Percentiles rank a stretch among this genome's conserved stretches.
Conservation (phyloP, 2,113 vertebrate species). For the Rhizomys pruinosus region DNA sequence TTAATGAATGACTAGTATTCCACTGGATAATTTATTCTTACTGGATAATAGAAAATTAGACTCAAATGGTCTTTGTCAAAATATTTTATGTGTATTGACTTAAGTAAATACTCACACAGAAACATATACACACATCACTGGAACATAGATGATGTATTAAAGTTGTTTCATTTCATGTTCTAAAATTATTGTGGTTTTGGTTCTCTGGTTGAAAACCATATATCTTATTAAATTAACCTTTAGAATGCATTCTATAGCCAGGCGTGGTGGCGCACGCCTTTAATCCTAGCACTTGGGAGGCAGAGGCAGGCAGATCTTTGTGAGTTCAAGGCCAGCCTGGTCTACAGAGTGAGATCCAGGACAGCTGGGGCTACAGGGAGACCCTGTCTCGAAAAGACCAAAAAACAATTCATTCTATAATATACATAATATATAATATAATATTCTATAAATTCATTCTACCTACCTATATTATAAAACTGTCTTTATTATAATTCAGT, state of each 20-base stretch:
- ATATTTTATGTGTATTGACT: slow-evolving; percentile 13
- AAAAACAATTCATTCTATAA: no score
- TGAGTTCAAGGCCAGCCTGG: no score
- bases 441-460: no score
- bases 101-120: background rate
- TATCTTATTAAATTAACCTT: background rate
- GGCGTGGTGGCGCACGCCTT: no score
- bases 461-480: background rate
- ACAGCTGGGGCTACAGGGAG: no score
- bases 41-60: background rate
- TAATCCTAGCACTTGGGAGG: no score
- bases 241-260: no score
- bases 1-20: background rate
- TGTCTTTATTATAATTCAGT: background rate
- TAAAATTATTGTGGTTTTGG: background rate
- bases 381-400: no score
- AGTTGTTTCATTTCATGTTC: background rate
- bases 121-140: background rate
- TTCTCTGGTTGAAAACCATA: background rate
- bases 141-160: background rate
- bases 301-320: no score
- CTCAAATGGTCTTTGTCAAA: background rate
- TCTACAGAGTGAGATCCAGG: no score
- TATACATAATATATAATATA: no score
- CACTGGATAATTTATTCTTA: background rate